A percentile compares a stretch with the other conserved stretches of the same genome.
Conservation (phyloP, 2,888 invertebrate species). For the Epistrophe grossulariae region DNA sequence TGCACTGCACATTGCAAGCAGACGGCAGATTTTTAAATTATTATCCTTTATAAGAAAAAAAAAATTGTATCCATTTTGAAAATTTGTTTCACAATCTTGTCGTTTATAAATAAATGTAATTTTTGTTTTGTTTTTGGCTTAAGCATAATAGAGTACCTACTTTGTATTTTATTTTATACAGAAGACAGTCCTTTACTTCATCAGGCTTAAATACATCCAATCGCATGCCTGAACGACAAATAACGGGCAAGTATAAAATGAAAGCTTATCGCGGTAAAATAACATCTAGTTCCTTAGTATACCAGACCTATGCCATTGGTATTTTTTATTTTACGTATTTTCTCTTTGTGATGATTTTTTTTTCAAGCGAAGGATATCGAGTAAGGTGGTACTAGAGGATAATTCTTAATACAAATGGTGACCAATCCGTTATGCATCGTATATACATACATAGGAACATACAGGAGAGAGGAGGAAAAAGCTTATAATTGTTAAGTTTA, state of each 20-base stretch:
- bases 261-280: slow-evolving; percentile 5
- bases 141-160: neutral
- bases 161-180: neutral
- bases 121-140: neutral
- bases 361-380: no score
- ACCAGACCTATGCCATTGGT: no score
- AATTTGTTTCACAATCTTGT: neutral
- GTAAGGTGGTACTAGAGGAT: no score
- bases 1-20: slow-evolving; percentile 1
- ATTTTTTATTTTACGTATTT: neutral
- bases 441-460: no score
- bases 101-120: neutral
- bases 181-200: neutral
- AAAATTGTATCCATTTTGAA: neutral
- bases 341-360: neutral
- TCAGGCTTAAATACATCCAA: neutral
- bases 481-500: no score
- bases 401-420: no score
- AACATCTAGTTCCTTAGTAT: neutral
- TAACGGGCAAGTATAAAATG: neutral
- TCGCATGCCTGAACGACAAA: neutral
- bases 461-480: no score
- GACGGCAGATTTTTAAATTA: slow-evolving; percentile 7
- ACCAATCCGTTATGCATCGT: no score
- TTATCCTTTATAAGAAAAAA: neutral